A percentile compares a stretch with the other conserved stretches of the same genome.
Evolutionary conservation across 2,113 vertebrate genomes (phyloP).

Genomic region (Rhizomys pruinosus): DNA sequence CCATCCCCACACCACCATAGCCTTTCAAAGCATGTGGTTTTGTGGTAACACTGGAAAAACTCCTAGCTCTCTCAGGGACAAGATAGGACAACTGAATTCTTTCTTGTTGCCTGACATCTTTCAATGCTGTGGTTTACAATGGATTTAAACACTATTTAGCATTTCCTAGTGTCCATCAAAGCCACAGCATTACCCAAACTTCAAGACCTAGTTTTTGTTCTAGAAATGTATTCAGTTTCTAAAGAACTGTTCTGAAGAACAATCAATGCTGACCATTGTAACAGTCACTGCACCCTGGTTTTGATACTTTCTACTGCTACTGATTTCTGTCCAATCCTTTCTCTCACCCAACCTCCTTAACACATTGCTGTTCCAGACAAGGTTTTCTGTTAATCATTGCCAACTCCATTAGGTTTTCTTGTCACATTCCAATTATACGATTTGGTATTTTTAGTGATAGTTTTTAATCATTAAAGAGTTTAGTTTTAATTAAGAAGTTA

Average conservation of each 20-base stretch:
- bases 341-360: not conserved
- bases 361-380: too few relatives aligned
- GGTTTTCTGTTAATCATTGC: not conserved
- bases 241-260: not conserved
- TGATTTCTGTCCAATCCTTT: not conserved
- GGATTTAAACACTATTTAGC: not conserved
- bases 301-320: not conserved
- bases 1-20: not conserved
- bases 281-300: not conserved
- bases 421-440: not conserved
- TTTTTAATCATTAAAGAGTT: not conserved
- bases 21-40: constrained; percentile 1
- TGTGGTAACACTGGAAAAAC: not conserved
- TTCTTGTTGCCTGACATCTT: not conserved
- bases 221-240: not conserved
- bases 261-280: not conserved
- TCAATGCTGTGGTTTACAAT: not conserved
- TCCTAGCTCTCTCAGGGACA: not conserved
- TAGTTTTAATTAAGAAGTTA: not conserved
- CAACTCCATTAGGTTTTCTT: not conserved
- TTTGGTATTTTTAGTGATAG: not conserved
- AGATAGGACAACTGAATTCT: not conserved
- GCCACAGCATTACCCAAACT: constrained; percentile 3
- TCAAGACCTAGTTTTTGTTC: not conserved
- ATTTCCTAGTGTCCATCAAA: not conserved